Percentiles rank a stretch among this genome's conserved stretches.
Conservation (phyloP, 2,113 vertebrate species). For the Oryzias javanicus region DNA sequence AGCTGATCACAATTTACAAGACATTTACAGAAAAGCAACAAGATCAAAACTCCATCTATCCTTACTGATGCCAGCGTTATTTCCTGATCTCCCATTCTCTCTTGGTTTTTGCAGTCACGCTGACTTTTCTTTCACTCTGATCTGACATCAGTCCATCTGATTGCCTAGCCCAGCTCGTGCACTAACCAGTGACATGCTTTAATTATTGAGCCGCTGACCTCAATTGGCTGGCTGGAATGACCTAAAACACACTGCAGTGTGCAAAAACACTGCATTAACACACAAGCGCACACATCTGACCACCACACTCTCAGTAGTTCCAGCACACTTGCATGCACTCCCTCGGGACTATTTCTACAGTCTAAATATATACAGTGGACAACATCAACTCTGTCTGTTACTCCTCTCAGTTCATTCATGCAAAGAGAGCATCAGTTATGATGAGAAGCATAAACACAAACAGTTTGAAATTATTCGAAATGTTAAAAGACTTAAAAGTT, state of each 20-base stretch:
- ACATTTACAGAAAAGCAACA: conserved; percentile 1
- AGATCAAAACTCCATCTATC: conserved; percentile 27
- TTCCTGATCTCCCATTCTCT: conserved; percentile 24
- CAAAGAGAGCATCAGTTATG: conserved; percentile 16
- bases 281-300: conserved; percentile 31
- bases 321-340: conserved; percentile 50
- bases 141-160: conserved; percentile 48
- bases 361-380: conserved; percentile 62
- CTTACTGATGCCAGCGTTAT: conserved; percentile 14
- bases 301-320: conserved; percentile 36
- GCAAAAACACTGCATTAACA: conserved; percentile 23
- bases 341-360: conserved; percentile 54
- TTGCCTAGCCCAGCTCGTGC: conserved; percentile 52
- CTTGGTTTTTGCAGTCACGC: conserved; percentile 22
- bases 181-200: conserved; percentile 72
- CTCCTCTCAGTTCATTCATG: conserved; percentile 46
- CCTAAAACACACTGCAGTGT: conserved; percentile 49
- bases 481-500: neutral
- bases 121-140: conserved; percentile 35
- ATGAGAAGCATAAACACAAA: neutral
- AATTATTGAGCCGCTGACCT: conserved; percentile 78
- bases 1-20: conserved; percentile 2
- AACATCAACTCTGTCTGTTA: conserved; percentile 43
- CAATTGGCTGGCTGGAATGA: conserved; percentile 67
- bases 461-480: neutral